Conservation (phyloP, 92 coral and sea anemone species). For the Metridium senile region DNA sequence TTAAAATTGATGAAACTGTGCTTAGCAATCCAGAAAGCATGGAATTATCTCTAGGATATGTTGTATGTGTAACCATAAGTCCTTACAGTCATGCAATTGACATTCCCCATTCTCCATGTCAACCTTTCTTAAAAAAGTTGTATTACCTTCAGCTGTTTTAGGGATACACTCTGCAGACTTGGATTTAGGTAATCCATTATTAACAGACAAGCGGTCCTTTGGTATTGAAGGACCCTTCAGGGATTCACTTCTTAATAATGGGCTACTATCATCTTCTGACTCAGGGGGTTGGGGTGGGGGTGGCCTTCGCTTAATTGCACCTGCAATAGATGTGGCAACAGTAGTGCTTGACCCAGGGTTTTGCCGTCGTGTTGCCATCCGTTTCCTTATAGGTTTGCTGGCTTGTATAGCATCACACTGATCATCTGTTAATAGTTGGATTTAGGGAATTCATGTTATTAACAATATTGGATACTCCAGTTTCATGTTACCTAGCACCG, state of each 20-base stretch:
- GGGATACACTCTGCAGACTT: background rate
- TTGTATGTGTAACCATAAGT: too few relatives aligned
- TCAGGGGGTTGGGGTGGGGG: conserved; percentile 74
- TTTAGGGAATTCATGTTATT: too few relatives aligned
- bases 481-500: too few relatives aligned
- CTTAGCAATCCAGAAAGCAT: too few relatives aligned
- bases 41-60: too few relatives aligned
- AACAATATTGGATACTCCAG: too few relatives aligned
- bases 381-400: conserved; percentile 41
- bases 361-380: conserved; percentile 55
- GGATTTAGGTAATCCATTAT: background rate
- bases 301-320: conserved; percentile 30
- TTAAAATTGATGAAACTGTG: too few relatives aligned
- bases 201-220: background rate
- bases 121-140: too few relatives aligned
- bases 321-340: background rate
- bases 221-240: conserved; percentile 25
- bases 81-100: too few relatives aligned
- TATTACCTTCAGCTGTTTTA: conserved; percentile 39
- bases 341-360: conserved; percentile 10
- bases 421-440: conserved; percentile 30
- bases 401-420: background rate
- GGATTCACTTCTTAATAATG: background rate
- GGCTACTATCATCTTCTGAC: conserved; percentile 9
- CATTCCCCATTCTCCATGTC: too few relatives aligned